These are phyloP conservation scores for Pycnomerus fuliginosus DNA, from an alignment of 2,888 invertebrate species.

Conservation along the genomic window DNA sequence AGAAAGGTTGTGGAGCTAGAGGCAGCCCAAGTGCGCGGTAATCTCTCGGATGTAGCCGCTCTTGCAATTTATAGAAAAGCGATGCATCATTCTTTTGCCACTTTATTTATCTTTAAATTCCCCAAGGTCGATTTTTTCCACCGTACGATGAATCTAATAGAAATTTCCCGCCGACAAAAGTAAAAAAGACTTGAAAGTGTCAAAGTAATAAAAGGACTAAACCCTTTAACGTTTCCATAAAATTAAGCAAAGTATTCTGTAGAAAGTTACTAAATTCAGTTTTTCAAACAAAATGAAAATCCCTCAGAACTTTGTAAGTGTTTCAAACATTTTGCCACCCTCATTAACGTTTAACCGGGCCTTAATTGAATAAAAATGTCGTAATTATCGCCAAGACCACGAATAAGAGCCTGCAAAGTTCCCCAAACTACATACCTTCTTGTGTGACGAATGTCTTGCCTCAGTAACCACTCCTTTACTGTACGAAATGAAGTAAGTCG, in stretches of 20 bases:
- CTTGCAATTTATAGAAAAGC: conserved; percentile 34
- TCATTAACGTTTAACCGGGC: conserved; percentile 31
- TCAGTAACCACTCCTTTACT: too few species aligned
- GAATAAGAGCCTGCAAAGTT: too few species aligned
- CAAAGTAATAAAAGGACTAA: conserved; percentile 24
- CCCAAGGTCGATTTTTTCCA: background rate
- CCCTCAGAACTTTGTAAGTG: conserved; percentile 28
- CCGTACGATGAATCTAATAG: conserved; percentile 1
- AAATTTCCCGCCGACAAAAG: conserved; percentile 4
- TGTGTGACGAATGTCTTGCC: too few species aligned
- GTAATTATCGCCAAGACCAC: conserved; percentile 25
- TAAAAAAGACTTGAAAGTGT: conserved; percentile 19
- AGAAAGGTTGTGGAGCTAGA: conserved; percentile 20
- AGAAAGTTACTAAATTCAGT: conserved; percentile 30
- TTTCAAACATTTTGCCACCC: conserved; percentile 28
- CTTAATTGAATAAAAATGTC: conserved; percentile 35
- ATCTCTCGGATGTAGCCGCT: conserved; percentile 27
- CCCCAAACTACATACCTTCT: too few species aligned
- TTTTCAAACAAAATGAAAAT: conserved; percentile 36
- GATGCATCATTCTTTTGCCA: conserved; percentile 31
- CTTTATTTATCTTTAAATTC: conserved; percentile 23
- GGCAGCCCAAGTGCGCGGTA: conserved; percentile 27
- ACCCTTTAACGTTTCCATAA: conserved; percentile 31
- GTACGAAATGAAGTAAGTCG: too few species aligned
- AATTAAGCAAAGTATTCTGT: conserved; percentile 33